phyloP scores from a whole-genome alignment of 2,113 vertebrate genomes.

The Halcyon senegalensis region DNA sequence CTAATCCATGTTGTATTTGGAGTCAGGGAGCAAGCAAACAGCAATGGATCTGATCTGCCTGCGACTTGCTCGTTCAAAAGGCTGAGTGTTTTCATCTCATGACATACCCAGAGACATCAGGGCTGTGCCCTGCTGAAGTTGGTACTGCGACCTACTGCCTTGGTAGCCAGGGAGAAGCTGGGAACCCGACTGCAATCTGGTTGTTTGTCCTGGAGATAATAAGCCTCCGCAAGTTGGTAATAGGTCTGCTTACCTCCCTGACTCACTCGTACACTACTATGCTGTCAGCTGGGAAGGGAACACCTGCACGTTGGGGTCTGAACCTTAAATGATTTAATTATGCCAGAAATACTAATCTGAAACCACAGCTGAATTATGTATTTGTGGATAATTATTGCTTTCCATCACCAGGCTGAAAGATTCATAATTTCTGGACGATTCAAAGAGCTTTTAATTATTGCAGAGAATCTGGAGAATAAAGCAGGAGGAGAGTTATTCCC shows the following conservation, averaged over 20 bases:
- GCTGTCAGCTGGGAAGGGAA: background rate
- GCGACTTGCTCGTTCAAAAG: fast-evolving
- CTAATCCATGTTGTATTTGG: background rate
- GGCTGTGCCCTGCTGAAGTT: background rate
- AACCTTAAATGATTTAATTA: background rate
- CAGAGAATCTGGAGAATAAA: background rate
- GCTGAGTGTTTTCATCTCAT: background rate
- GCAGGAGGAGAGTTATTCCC: background rate
- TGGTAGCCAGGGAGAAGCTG: background rate
- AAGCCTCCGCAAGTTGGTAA: background rate
- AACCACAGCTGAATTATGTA: background rate
- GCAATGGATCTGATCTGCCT: background rate
- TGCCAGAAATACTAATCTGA: background rate
- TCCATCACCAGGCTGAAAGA: background rate
- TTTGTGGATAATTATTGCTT: background rate
- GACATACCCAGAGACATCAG: background rate
- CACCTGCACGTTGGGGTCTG: background rate
- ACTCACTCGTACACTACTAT: background rate
- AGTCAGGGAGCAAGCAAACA: background rate
- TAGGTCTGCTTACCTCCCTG: background rate
- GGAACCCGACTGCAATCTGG: background rate
- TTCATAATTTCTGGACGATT: background rate
- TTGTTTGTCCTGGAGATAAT: background rate
- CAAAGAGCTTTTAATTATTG: conserved; percentile 2
- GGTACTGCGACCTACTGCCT: background rate